Conservation (phyloP, 2,888 invertebrate species). For the Subacronicta megacephala region DNA sequence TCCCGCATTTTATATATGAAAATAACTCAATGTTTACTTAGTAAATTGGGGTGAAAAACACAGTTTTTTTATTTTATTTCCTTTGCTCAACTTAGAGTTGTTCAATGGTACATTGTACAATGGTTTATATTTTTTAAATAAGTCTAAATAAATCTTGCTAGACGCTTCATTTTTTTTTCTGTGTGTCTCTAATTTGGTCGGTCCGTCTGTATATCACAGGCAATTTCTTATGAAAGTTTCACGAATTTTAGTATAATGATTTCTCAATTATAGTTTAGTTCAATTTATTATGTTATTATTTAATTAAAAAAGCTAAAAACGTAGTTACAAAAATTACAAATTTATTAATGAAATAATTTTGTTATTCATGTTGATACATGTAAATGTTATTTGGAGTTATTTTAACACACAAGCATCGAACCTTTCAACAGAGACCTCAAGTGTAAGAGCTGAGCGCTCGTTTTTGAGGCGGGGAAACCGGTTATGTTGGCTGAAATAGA, state of each 20-base stretch:
- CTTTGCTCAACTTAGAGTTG: too few species aligned
- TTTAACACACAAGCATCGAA: slow-evolving; percentile 61
- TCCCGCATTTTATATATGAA: not conserved
- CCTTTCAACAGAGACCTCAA: slow-evolving; percentile 86
- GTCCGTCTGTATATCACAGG: too few species aligned
- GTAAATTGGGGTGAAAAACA: not conserved
- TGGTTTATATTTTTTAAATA: too few species aligned
- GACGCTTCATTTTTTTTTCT: too few species aligned
- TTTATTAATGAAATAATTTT: too few species aligned
- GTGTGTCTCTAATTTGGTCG: too few species aligned
- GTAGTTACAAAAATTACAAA: not conserved
- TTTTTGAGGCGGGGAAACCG: slow-evolving; percentile 83
- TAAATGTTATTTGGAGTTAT: slow-evolving; percentile 15
- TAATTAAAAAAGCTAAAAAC: not conserved
- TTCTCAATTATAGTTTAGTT: too few species aligned
- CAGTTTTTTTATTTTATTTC: not conserved
- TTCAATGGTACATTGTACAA: too few species aligned
- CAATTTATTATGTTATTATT: not conserved
- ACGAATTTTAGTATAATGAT: too few species aligned
- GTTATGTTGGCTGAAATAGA: slow-evolving; percentile 75
- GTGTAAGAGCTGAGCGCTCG: slow-evolving; percentile 81
- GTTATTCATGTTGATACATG: not conserved
- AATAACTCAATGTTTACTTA: not conserved
- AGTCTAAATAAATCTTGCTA: too few species aligned
- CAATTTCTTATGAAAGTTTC: too few species aligned